Evolutionary conservation across 1,140 invertebrate species (phyloP).

Genomic region (Sitobion miscanthi): DNA sequence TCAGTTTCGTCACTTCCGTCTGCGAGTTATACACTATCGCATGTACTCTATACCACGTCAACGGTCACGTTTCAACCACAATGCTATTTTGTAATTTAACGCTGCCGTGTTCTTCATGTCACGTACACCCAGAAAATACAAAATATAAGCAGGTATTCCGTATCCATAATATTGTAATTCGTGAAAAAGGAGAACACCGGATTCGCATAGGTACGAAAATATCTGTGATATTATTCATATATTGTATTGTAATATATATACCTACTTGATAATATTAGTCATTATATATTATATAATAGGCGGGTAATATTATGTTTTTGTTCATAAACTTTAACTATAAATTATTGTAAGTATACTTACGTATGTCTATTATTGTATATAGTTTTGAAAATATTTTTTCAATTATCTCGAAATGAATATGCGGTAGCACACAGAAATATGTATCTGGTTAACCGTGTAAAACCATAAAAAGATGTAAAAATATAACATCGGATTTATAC

Average conservation of each 20-base stretch:
- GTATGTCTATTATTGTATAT: neutral
- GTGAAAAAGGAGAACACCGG: neutral
- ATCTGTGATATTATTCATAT: neutral
- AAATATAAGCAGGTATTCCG: neutral
- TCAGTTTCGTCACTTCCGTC: neutral
- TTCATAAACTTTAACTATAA: neutral
- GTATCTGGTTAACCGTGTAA: neutral
- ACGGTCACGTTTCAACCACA: neutral
- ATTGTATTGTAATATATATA: no score
- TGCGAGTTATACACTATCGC: neutral
- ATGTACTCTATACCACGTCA: neutral
- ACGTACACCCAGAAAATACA: neutral
- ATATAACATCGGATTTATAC: neutral
- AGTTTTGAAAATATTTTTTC: neutral
- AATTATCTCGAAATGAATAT: neutral
- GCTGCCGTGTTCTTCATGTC: neutral
- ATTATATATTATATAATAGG: no score
- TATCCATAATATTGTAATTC: no score
- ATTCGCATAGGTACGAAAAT: neutral
- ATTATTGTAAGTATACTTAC: neutral
- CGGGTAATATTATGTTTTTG: neutral
- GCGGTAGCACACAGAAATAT: neutral
- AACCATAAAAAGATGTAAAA: neutral
- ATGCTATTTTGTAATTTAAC: neutral
- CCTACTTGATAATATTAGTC: no score